A percentile compares a stretch with the other conserved stretches of the same genome.
Evolutionary conservation across 2,113 vertebrate species (phyloP).

Genomic region (Indri indri): DNA sequence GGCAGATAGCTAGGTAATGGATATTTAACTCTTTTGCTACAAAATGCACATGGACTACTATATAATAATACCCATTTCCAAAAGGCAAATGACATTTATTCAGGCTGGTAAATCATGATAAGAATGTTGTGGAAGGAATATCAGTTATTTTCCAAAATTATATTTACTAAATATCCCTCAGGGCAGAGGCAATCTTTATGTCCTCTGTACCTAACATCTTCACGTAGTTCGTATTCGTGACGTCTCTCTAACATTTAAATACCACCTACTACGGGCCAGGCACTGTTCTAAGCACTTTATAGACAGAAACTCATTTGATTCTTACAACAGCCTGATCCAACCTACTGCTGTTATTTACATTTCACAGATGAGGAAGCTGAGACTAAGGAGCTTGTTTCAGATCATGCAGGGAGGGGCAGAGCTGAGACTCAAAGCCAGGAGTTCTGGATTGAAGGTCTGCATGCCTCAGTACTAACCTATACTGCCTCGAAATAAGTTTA

Average conservation of each 20-base stretch:
- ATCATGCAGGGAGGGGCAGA: not conserved
- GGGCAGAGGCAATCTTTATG: not conserved
- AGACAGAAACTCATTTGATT: not conserved
- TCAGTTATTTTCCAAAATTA: not conserved
- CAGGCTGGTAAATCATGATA: not conserved
- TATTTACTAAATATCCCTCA: not conserved
- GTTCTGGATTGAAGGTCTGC: too few species aligned
- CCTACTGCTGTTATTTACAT: not conserved
- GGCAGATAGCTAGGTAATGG: not conserved
- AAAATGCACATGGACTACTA: not conserved
- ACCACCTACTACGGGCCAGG: not conserved
- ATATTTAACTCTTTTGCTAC: not conserved
- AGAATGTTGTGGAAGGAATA: not conserved
- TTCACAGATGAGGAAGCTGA: not conserved
- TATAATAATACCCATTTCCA: not conserved
- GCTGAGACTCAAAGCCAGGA: not conserved
- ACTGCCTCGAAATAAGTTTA: not conserved
- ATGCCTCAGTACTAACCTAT: fast-evolving
- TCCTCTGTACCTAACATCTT: not conserved
- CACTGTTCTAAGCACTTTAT: not conserved
- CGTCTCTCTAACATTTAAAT: not conserved
- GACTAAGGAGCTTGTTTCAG: too few species aligned
- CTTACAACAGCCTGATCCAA: not conserved
- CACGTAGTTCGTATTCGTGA: not conserved
- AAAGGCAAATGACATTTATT: not conserved